A percentile compares a stretch with the other conserved stretches of the same genome.
These are phyloP conservation scores for Sebastes kiyomatsui DNA, from an alignment of 2,797 vertebrate genomes.

Conservation along the genomic window DNA sequence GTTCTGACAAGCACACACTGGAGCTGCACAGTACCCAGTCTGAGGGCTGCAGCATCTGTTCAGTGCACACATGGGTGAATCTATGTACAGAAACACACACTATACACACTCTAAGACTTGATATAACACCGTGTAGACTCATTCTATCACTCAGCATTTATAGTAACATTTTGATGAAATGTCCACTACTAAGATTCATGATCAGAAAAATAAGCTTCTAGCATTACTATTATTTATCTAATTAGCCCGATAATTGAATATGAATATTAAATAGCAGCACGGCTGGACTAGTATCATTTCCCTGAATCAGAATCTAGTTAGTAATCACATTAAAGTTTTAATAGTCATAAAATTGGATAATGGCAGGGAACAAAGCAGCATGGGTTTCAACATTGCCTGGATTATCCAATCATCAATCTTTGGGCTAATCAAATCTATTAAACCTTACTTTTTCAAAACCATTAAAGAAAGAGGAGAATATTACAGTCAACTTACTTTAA, in stretches of 20 bases:
- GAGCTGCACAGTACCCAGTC: slow-evolving; percentile 22
- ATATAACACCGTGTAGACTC: neutral
- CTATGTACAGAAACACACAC: slow-evolving; percentile 1
- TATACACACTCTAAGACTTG: neutral
- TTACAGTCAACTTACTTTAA: neutral
- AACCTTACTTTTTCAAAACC: neutral
- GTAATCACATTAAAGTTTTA: slow-evolving; percentile 57
- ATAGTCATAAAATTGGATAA: slow-evolving; percentile 50
- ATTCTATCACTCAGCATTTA: neutral
- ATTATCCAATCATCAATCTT: slow-evolving; percentile 22
- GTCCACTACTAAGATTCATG: neutral
- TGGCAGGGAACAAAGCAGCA: slow-evolving; percentile 5
- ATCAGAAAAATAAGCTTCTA: neutral
- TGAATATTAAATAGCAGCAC: slow-evolving; percentile 51
- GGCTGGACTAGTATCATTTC: slow-evolving; percentile 17
- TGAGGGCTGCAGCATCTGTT: slow-evolving; percentile 50
- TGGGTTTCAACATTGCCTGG: slow-evolving; percentile 4
- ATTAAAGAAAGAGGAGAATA: neutral
- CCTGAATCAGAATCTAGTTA: slow-evolving; percentile 41
- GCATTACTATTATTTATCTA: slow-evolving; percentile 16
- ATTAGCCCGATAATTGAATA: slow-evolving; percentile 49
- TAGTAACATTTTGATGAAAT: neutral
- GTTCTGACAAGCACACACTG: slow-evolving; percentile 48
- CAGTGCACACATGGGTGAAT: slow-evolving; percentile 30
- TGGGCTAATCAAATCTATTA: slow-evolving; percentile 18